Percentiles rank a stretch among this genome's conserved stretches.
phyloP scores from a whole-genome alignment of 2,888 invertebrate genomes.

The Rhodophaea formosa region DNA sequence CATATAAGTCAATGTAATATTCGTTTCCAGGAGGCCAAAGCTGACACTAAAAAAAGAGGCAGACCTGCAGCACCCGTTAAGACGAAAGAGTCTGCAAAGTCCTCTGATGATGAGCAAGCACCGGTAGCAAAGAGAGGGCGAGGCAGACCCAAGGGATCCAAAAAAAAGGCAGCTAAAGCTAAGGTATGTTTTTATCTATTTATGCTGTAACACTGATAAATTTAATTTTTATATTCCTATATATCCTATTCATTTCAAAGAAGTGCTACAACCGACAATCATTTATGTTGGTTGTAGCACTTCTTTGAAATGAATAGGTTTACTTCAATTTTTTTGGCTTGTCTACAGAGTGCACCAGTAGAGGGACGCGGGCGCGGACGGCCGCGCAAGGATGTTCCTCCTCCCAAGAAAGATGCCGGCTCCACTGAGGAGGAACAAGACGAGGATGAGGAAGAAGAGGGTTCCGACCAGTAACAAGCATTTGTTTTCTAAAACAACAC shows the following conservation, averaged over 20 bases:
- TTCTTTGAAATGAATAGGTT: background rate
- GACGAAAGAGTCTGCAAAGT: conserved; percentile 78
- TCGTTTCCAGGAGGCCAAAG: conserved; percentile 67
- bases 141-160: conserved; percentile 79
- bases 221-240: too few species aligned
- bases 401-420: conserved; percentile 75
- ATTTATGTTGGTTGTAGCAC: too few species aligned
- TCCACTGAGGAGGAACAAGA: conserved; percentile 77
- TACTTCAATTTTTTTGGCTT: conserved; percentile 1
- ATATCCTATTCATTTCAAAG: too few species aligned
- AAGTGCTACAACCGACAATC: too few species aligned
- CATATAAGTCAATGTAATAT: conserved; percentile 11
- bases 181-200: conserved; percentile 49
- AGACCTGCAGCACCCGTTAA: conserved; percentile 65
- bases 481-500: conserved; percentile 52
- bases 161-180: conserved; percentile 75
- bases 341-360: conserved; percentile 54
- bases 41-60: conserved; percentile 72
- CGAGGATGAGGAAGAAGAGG: conserved; percentile 75
- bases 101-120: conserved; percentile 77
- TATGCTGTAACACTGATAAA: too few species aligned
- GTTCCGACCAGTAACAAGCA: conserved; percentile 75
- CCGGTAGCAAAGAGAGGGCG: conserved; percentile 78
- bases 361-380: conserved; percentile 73
- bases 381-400: conserved; percentile 72